These are phyloP conservation scores for Meandrusa payeni DNA, from an alignment of 2,888 invertebrate species.

Conservation along the genomic window DNA sequence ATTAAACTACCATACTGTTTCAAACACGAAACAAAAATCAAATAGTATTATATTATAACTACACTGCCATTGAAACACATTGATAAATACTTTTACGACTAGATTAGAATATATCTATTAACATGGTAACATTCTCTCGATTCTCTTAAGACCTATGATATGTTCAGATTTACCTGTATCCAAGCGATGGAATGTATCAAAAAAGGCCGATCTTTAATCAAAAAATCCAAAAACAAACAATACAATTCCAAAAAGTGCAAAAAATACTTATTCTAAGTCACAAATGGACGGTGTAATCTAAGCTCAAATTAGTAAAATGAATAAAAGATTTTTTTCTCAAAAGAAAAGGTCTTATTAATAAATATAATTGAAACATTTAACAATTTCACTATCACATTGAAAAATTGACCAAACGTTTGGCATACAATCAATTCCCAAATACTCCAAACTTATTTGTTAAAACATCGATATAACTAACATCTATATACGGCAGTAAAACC, in stretches of 20 bases:
- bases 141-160: slow-evolving; percentile 43
- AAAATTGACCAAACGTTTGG: slow-evolving; percentile 37
- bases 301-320: slow-evolving; percentile 18
- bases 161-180: slow-evolving; percentile 41
- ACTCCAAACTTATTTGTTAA: slow-evolving; percentile 28
- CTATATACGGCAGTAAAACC: no score
- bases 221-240: no score
- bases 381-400: slow-evolving; percentile 36
- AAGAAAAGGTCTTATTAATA: no score
- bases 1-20: no score
- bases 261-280: slow-evolving; percentile 9
- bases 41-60: no score
- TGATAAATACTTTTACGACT: not conserved
- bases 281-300: slow-evolving; percentile 19
- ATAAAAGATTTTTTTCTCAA: slow-evolving; percentile 15
- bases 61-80: no score
- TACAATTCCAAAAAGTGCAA: slow-evolving; percentile 15
- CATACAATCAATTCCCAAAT: slow-evolving; percentile 31
- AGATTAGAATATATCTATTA: not conserved
- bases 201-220: no score
- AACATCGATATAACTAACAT: no score
- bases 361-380: no score
- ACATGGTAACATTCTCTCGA: no score
- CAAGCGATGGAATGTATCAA: slow-evolving; percentile 5
- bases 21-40: no score